Conservation (phyloP, 2,888 invertebrate species). For the Philereme vetulata region DNA sequence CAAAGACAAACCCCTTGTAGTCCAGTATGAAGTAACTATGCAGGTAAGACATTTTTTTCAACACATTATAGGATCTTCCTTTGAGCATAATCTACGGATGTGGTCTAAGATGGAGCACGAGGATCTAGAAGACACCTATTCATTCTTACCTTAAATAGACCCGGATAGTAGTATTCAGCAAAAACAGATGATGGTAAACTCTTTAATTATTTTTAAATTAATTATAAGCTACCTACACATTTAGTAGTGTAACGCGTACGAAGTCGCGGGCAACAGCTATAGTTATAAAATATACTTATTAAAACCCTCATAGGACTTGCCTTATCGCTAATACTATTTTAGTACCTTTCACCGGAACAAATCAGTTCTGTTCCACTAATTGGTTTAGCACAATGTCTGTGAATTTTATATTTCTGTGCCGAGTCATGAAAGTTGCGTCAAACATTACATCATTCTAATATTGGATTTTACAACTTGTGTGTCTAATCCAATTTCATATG, state of each 20-base stretch:
- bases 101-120: no score
- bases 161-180: no score
- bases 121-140: no score
- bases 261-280: no score
- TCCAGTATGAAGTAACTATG: constrained; percentile 97
- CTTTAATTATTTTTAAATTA: no score
- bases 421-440: constrained; percentile 17
- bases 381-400: constrained; percentile 44
- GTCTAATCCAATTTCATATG: constrained; percentile 31
- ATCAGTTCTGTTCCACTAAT: constrained; percentile 40
- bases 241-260: no score
- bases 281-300: no score
- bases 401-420: constrained; percentile 6
- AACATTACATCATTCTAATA: constrained; percentile 24
- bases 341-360: constrained; percentile 12
- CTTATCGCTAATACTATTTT: background rate
- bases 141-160: no score
- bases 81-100: no score
- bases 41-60: constrained; percentile 70
- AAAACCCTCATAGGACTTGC: background rate
- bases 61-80: no score
- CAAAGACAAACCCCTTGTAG: constrained; percentile 90
- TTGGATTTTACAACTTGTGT: constrained; percentile 24
- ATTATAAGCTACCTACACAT: no score
- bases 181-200: no score